phyloP scores from a whole-genome alignment of 2,797 vertebrate genomes.

The Decapterus maruadsi region DNA sequence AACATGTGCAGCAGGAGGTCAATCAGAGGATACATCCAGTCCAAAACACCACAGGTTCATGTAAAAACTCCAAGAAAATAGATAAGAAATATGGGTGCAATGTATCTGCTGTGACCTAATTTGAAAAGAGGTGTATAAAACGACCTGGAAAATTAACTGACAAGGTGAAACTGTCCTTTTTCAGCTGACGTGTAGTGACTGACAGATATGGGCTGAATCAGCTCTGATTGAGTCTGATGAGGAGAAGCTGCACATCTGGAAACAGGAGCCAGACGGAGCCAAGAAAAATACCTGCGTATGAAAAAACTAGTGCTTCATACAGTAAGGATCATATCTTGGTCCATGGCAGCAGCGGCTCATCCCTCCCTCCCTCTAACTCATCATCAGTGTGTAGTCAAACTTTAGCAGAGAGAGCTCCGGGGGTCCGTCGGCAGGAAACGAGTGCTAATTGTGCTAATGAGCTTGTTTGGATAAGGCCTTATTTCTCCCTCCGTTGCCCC shows the following conservation, averaged over 20 bases:
- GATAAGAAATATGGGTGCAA: not conserved
- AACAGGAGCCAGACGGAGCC: not conserved
- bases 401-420: slow-evolving; percentile 66
- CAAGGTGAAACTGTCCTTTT: not conserved
- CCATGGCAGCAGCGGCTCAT: slow-evolving; percentile 21
- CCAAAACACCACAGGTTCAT: no score
- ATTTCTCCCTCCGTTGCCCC: slow-evolving; percentile 51
- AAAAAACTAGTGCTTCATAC: not conserved
- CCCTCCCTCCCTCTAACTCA: slow-evolving; percentile 28
- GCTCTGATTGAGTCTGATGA: slow-evolving; percentile 22
- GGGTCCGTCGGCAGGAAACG: slow-evolving; percentile 72
- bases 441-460: slow-evolving; percentile 83
- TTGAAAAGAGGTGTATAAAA: not conserved
- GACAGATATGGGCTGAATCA: slow-evolving; percentile 9
- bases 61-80: not conserved
- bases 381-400: slow-evolving; percentile 68
- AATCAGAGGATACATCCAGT: no score
- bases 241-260: slow-evolving; percentile 3
- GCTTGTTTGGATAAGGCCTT: slow-evolving; percentile 80
- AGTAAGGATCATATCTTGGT: not conserved
- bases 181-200: not conserved
- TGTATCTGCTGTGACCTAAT: not conserved
- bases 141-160: not conserved
- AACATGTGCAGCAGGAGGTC: no score
- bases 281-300: not conserved